Percentiles rank a stretch among this genome's conserved stretches.
These are phyloP conservation scores for Dryococelus australis DNA, from an alignment of 2,888 invertebrate species.

Conservation along the genomic window DNA sequence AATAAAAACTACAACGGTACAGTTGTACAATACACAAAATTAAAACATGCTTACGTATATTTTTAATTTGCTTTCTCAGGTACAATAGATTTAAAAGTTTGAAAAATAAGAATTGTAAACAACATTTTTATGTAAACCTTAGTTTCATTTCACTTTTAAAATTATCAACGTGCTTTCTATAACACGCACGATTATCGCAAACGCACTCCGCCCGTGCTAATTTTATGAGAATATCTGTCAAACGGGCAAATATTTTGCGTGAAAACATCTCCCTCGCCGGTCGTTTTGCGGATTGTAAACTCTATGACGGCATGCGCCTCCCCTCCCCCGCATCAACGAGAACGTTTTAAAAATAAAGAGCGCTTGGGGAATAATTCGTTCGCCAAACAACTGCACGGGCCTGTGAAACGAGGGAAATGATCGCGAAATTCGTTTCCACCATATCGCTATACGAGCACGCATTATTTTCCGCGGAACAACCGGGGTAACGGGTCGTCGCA, in stretches of 20 bases:
- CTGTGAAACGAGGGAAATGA: not conserved
- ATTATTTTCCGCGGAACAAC: too few species aligned
- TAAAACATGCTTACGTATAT: too few species aligned
- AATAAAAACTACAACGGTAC: too few species aligned
- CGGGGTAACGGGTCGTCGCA: too few species aligned
- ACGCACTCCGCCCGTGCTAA: not conserved
- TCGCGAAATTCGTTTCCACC: too few species aligned
- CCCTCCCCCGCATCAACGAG: not conserved
- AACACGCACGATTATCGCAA: not conserved
- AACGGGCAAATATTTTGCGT: constrained; percentile 10
- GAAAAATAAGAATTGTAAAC: too few species aligned
- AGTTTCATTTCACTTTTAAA: not conserved
- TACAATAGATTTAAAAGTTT: too few species aligned
- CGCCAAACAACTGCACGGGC: not conserved
- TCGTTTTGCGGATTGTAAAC: not conserved
- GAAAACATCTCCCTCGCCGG: not conserved
- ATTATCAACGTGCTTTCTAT: not conserved
- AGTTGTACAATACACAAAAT: too few species aligned
- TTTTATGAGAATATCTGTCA: not conserved
- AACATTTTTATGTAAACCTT: too few species aligned
- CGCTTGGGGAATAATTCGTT: not conserved
- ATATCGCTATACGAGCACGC: too few species aligned
- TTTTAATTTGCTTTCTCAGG: too few species aligned
- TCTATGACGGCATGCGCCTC: not conserved
- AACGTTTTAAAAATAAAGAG: not conserved